phyloP scores from a whole-genome alignment of 2,113 vertebrate species.

The Leptocoma aspasia region DNA sequence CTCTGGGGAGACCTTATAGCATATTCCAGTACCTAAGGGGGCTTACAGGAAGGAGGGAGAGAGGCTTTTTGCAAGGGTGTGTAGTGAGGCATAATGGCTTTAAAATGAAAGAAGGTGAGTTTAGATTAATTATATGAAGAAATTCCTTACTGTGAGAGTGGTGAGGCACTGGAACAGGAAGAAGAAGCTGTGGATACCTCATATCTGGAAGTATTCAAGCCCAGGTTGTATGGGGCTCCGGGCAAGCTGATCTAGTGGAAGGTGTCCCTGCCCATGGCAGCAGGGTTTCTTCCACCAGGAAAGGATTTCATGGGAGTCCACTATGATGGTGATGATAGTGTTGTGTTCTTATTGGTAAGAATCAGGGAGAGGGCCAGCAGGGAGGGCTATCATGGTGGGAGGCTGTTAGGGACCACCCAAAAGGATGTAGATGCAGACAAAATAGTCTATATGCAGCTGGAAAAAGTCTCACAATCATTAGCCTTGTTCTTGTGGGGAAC shows the following conservation, averaged over 20 bases:
- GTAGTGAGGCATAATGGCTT: neutral
- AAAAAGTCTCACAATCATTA: neutral
- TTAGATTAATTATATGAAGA: neutral
- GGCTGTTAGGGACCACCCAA: neutral
- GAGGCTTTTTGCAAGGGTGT: neutral
- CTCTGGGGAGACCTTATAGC: neutral
- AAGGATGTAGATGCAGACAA: rapidly evolving
- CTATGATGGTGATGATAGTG: neutral
- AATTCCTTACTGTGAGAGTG: neutral
- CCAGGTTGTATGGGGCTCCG: neutral
- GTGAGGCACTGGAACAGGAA: neutral
- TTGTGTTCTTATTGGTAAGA: neutral
- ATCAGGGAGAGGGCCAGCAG: neutral
- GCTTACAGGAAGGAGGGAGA: neutral
- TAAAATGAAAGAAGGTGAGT: neutral
- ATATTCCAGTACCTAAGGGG: neutral
- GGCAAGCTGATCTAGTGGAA: neutral
- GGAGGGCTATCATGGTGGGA: neutral
- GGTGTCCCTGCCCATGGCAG: neutral
- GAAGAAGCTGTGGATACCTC: neutral
- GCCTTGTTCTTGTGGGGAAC: neutral
- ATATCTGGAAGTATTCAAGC: neutral
- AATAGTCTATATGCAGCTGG: neutral
- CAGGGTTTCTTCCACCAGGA: neutral
- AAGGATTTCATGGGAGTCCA: neutral